Percentiles rank a stretch among this genome's conserved stretches.
Evolutionary conservation across 2,797 vertebrate genomes (phyloP).

Genomic region (Eulemur albifrons): DNA sequence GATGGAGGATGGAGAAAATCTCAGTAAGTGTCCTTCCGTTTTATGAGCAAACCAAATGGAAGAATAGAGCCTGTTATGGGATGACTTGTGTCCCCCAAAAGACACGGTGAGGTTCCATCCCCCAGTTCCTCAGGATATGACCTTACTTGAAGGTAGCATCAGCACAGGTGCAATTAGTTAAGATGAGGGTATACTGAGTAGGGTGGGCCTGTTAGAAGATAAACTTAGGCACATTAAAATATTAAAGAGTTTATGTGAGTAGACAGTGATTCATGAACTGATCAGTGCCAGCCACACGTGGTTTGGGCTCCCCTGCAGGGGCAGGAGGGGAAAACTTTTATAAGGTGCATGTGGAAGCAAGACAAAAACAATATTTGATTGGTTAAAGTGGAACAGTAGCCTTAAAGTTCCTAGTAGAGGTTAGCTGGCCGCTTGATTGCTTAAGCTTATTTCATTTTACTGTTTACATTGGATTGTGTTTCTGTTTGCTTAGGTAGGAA

Average conservation of each 20-base stretch:
- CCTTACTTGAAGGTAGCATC: neutral
- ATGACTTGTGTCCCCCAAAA: neutral
- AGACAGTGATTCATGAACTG: neutral
- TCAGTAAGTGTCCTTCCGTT: neutral
- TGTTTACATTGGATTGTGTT: neutral
- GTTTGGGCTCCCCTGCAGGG: neutral
- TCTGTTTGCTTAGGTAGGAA: neutral
- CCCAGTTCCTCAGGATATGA: neutral
- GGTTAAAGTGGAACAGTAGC: neutral
- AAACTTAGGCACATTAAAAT: neutral
- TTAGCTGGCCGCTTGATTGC: neutral
- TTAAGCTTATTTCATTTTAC: neutral
- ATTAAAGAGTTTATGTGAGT: neutral
- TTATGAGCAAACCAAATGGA: neutral
- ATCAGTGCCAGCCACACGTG: neutral
- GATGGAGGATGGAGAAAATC: neutral
- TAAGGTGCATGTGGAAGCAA: neutral
- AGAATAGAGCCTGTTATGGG: neutral
- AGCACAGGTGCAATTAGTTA: neutral
- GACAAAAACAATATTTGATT: neutral
- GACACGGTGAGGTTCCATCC: neutral
- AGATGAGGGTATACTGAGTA: neutral
- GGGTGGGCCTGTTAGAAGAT: neutral
- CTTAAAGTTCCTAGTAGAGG: neutral
- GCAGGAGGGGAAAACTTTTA: neutral